phyloP scores from a whole-genome alignment of 1,140 invertebrate species.

The Aphidius ervi region DNA sequence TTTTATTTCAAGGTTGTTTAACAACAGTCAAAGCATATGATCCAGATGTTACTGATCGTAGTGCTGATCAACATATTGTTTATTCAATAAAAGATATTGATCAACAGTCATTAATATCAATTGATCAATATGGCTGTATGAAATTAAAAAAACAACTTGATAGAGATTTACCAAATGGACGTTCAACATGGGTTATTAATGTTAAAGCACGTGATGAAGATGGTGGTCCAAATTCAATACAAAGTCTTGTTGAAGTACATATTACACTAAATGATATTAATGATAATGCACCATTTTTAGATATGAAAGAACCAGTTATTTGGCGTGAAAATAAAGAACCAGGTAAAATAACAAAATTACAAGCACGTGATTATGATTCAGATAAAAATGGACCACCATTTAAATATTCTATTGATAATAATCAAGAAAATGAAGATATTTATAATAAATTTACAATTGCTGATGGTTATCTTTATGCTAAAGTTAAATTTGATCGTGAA shows the following conservation, averaged over 20 bases:
- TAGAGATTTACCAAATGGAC: constrained; percentile 79
- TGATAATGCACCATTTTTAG: constrained; percentile 82
- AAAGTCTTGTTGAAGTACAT: constrained; percentile 64
- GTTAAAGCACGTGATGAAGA: constrained; percentile 80
- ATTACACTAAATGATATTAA: constrained; percentile 81
- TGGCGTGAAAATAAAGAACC: constrained; percentile 76
- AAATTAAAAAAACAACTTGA: constrained; percentile 75
- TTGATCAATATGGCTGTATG: constrained; percentile 72
- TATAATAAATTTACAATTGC: constrained; percentile 67
- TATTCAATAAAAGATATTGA: constrained; percentile 71
- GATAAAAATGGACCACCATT: constrained; percentile 79
- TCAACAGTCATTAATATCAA: constrained; percentile 64
- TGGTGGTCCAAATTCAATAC: constrained; percentile 59
- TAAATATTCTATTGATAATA: constrained; percentile 64
- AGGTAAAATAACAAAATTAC: constrained; percentile 64
- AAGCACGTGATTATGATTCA: constrained; percentile 75
- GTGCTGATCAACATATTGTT: constrained; percentile 69
- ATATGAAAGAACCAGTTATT: constrained; percentile 72
- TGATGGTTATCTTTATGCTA: constrained; percentile 58
- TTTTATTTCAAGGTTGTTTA: constrained; percentile 57
- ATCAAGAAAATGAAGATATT: constrained; percentile 65
- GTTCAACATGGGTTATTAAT: constrained; percentile 66
- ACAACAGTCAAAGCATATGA: constrained; percentile 65
- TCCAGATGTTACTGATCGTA: constrained; percentile 75
- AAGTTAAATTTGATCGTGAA: constrained; percentile 82